A percentile compares a stretch with the other conserved stretches of the same genome.
Evolutionary conservation across 2,113 vertebrate genomes (phyloP).

Genomic region (Leucosticte australis): DNA sequence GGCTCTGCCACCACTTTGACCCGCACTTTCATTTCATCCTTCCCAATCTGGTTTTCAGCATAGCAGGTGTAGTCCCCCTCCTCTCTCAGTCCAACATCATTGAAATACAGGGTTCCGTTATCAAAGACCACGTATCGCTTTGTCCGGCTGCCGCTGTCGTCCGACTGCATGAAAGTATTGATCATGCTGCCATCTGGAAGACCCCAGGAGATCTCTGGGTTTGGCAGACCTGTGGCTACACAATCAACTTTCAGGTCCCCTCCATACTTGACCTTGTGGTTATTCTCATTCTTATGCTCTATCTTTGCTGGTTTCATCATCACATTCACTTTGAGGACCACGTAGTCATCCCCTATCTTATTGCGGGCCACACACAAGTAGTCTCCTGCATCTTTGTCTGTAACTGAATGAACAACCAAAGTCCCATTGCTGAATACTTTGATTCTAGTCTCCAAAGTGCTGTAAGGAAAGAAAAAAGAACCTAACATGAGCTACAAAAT

Average conservation of each 20-base stretch:
- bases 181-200: conserved; percentile 91
- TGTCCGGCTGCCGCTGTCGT: conserved; percentile 66
- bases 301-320: conserved; percentile 88
- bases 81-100: conserved; percentile 82
- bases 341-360: conserved; percentile 85
- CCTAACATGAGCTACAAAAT: neutral
- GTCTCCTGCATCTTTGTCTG: conserved; percentile 85
- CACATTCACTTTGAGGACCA: conserved; percentile 80
- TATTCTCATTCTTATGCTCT: conserved; percentile 74
- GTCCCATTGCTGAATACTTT: conserved; percentile 86
- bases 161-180: conserved; percentile 76
- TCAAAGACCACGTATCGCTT: conserved; percentile 87
- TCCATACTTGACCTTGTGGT: conserved; percentile 81
- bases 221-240: conserved; percentile 87
- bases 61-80: conserved; percentile 93
- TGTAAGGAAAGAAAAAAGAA: neutral
- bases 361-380: conserved; percentile 91
- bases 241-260: conserved; percentile 88
- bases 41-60: conserved; percentile 88
- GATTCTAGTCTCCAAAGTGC: conserved; percentile 82
- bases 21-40: conserved; percentile 89
- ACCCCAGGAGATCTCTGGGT: conserved; percentile 89
- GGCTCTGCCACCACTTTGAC: conserved; percentile 78
- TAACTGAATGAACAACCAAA: conserved; percentile 79
- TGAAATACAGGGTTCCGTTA: conserved; percentile 90